Evolutionary conservation across 2,113 vertebrate species (phyloP).

Genomic region (Prietella phreatophila): DNA sequence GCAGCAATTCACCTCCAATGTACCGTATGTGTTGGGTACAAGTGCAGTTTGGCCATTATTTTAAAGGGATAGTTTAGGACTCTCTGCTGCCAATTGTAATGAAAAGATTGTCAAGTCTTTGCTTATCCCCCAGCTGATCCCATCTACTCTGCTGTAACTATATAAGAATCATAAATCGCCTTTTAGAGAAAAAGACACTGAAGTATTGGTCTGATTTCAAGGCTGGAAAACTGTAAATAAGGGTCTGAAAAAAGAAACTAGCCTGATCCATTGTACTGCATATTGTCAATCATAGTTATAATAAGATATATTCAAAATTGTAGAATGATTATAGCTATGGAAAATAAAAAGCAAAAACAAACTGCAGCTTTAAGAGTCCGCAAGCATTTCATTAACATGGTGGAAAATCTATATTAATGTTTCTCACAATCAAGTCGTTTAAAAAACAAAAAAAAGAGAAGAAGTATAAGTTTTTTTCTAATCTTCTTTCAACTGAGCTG

Average conservation of each 20-base stretch:
- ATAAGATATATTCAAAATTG: background rate
- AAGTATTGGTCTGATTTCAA: background rate
- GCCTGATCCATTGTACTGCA: background rate
- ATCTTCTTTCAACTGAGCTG: background rate
- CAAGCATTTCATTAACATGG: background rate
- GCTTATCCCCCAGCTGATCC: background rate
- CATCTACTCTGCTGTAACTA: background rate
- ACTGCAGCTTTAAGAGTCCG: background rate
- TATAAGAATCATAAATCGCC: background rate
- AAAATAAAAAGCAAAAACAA: background rate
- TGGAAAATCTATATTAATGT: background rate
- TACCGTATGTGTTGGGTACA: background rate
- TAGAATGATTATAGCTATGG: background rate
- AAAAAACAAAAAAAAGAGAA: no score
- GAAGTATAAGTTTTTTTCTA: background rate
- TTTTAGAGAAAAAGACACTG: background rate
- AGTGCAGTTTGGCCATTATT: background rate
- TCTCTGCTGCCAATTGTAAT: background rate
- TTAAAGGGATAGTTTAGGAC: background rate
- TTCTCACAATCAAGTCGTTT: background rate
- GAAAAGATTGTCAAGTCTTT: background rate
- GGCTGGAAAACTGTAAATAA: background rate
- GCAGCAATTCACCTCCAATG: background rate
- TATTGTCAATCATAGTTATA: background rate
- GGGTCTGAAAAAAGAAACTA: background rate